These are phyloP conservation scores for Habrosyne pyritoides DNA, from an alignment of 2,888 invertebrate species.

Conservation along the genomic window DNA sequence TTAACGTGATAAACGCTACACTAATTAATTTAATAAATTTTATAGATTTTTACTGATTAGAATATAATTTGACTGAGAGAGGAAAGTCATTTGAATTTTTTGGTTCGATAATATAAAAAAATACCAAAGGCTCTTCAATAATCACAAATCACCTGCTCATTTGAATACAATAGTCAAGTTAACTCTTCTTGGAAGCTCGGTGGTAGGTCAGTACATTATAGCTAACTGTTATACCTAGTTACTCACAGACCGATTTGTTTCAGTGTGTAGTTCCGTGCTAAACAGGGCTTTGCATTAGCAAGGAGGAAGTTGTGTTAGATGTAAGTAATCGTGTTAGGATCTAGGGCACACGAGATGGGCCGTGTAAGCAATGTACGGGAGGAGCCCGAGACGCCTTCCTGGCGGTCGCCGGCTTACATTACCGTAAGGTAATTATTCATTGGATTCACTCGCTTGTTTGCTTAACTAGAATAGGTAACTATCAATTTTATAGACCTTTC, in stretches of 20 bases:
- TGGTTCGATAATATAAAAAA: neutral
- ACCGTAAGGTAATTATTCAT: slow-evolving; percentile 7
- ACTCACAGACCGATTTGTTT: slow-evolving; percentile 21
- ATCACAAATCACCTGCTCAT: neutral
- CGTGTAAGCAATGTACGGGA: slow-evolving; percentile 45
- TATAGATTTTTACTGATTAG: no score
- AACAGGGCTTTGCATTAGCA: slow-evolving; percentile 43
- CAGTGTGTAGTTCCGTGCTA: slow-evolving; percentile 17
- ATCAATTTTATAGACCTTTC: slow-evolving; percentile 1
- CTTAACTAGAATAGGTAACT: neutral
- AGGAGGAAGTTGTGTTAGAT: slow-evolving; percentile 49
- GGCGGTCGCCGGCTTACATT: slow-evolving; percentile 33
- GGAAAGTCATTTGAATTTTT: no score
- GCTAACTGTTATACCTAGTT: slow-evolving; percentile 1
- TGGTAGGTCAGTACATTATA: slow-evolving; percentile 1
- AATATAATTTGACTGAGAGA: no score
- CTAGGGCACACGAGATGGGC: slow-evolving; percentile 52
- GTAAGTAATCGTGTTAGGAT: slow-evolving; percentile 53
- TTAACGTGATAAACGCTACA: no score
- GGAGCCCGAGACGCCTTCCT: slow-evolving; percentile 52
- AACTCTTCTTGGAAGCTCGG: neutral
- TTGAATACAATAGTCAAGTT: neutral
- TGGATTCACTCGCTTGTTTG: neutral
- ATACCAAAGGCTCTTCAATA: neutral
- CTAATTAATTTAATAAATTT: no score